These are phyloP conservation scores for Ambastaia sidthimunki DNA, from an alignment of 2,797 vertebrate species.

Conservation along the genomic window DNA sequence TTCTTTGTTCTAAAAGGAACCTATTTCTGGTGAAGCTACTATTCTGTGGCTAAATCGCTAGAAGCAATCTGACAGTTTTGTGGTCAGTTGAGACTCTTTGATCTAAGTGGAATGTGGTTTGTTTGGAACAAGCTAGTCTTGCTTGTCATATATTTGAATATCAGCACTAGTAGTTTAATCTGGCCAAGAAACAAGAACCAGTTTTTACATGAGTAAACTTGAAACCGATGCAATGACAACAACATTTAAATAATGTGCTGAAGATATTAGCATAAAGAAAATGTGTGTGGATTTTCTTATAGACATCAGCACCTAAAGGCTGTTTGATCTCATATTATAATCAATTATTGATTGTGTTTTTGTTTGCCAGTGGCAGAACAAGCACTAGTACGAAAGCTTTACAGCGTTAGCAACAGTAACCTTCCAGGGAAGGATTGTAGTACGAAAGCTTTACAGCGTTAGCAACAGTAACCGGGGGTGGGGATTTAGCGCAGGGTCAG, in stretches of 20 bases:
- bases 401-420: neutral
- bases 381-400: neutral
- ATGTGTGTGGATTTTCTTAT: neutral
- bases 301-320: too few relatives aligned
- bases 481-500: too few relatives aligned
- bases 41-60: neutral
- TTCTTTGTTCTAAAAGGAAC: neutral
- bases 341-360: neutral
- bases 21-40: neutral
- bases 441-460: neutral
- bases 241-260: neutral
- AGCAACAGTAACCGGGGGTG: neutral
- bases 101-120: neutral
- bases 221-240: neutral
- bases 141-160: neutral
- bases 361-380: neutral
- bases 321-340: neutral
- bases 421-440: too few relatives aligned
- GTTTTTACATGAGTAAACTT: neutral
- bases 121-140: neutral
- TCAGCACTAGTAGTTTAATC: neutral
- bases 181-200: neutral
- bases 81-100: neutral
- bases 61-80: neutral
- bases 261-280: neutral